A percentile compares a stretch with the other conserved stretches of the same genome.
Conservation (phyloP, 2,797 vertebrate species). For the Buceros bicornis region DNA sequence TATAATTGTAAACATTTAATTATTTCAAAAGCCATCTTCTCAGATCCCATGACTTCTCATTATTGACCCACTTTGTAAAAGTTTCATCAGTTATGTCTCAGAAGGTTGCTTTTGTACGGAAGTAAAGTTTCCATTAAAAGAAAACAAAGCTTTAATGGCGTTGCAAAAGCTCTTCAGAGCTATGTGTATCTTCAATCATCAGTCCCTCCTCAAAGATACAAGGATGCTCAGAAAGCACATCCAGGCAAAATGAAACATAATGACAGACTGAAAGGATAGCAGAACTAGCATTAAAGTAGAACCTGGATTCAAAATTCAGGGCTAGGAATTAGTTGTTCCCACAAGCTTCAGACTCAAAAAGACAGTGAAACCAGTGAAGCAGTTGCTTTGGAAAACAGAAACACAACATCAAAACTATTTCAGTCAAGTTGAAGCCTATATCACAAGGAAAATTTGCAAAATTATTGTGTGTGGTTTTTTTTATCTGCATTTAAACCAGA, state of each 20-base stretch:
- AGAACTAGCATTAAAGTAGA: background rate
- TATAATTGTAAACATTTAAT: background rate
- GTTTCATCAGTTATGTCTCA: background rate
- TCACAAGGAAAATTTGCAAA: background rate
- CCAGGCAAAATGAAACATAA: background rate
- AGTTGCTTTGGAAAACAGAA: slow-evolving; percentile 2
- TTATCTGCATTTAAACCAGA: background rate
- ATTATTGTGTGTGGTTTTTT: background rate
- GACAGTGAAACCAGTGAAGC: background rate
- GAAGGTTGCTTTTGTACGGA: background rate
- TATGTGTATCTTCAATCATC: background rate
- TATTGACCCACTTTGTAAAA: background rate
- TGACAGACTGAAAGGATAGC: background rate
- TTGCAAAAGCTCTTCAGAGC: background rate
- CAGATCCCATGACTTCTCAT: background rate
- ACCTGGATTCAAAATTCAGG: background rate
- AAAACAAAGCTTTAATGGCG: background rate
- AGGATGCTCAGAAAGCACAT: background rate
- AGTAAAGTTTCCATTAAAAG: background rate
- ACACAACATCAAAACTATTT: background rate
- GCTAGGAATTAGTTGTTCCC: background rate
- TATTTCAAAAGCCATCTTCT: background rate
- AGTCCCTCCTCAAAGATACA: background rate
- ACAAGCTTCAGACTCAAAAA: background rate
- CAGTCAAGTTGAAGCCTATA: background rate